A percentile compares a stretch with the other conserved stretches of the same genome.
These are phyloP conservation scores for Pachypanchax playfairii DNA, from an alignment of 2,113 vertebrate genomes.

Conservation along the genomic window DNA sequence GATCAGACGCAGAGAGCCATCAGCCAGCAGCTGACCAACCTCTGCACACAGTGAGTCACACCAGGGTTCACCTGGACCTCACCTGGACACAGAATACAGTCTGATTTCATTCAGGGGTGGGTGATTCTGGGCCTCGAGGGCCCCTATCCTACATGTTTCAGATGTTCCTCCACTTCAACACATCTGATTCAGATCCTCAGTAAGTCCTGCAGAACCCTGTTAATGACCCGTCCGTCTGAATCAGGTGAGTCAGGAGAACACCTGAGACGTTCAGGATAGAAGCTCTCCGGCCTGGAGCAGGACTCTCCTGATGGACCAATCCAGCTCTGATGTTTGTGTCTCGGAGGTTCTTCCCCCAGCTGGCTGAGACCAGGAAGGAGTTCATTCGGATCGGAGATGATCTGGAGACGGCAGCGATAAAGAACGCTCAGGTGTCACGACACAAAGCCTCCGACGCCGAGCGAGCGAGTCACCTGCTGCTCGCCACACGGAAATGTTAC, in stretches of 20 bases:
- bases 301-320: no score
- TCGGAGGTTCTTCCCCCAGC: constrained; percentile 74
- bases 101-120: no score
- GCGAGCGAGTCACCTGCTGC: constrained; percentile 75
- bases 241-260: no score
- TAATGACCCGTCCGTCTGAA: no score
- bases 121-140: no score
- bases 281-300: no score
- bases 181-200: no score
- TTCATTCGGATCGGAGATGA: constrained; percentile 78
- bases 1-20: constrained; percentile 82
- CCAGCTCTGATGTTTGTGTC: background rate
- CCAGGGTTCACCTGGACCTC: background rate
- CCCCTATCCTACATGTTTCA: no score
- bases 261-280: background rate
- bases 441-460: constrained; percentile 69
- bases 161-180: no score
- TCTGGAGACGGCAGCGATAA: constrained; percentile 65
- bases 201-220: no score
- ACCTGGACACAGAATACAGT: background rate
- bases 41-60: constrained; percentile 71
- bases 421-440: constrained; percentile 74
- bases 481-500: constrained; percentile 79
- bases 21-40: constrained; percentile 76
- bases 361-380: constrained; percentile 72